These are phyloP conservation scores for Halictus quadricinctus DNA, from an alignment of 2,888 invertebrate species.

Conservation along the genomic window DNA sequence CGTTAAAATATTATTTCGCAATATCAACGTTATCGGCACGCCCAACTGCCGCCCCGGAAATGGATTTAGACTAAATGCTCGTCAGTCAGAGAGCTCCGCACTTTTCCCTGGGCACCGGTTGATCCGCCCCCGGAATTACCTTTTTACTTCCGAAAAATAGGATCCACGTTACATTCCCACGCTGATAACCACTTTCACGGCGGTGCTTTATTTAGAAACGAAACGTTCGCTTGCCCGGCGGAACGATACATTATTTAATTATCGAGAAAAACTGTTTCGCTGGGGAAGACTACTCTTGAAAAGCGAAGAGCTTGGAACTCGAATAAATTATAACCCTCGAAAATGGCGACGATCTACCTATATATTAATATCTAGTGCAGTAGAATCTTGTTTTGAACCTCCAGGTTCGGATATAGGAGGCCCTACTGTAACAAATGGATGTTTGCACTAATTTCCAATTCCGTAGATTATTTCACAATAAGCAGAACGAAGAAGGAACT, in stretches of 20 bases:
- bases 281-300: background rate
- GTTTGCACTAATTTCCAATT: too few species aligned
- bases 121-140: conserved; percentile 4
- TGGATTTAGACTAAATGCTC: conserved; percentile 65
- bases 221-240: background rate
- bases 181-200: background rate
- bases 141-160: conserved; percentile 15
- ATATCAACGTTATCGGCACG: conserved; percentile 66
- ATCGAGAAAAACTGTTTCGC: background rate
- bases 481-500: too few species aligned
- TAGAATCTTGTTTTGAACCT: too few species aligned
- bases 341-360: too few species aligned
- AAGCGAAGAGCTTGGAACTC: too few species aligned
- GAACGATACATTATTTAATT: background rate
- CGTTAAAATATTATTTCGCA: conserved; percentile 74
- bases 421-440: too few species aligned
- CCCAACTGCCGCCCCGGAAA: conserved; percentile 37
- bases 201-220: background rate
- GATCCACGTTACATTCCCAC: background rate
- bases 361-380: too few species aligned
- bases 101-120: conserved; percentile 40
- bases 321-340: too few species aligned
- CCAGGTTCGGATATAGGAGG: too few species aligned
- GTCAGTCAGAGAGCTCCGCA: conserved; percentile 35
- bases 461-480: too few species aligned